Base-by-base conservation (phyloP, 2,797 vertebrate species). In the Lagocephalus sceleratus region DNA sequence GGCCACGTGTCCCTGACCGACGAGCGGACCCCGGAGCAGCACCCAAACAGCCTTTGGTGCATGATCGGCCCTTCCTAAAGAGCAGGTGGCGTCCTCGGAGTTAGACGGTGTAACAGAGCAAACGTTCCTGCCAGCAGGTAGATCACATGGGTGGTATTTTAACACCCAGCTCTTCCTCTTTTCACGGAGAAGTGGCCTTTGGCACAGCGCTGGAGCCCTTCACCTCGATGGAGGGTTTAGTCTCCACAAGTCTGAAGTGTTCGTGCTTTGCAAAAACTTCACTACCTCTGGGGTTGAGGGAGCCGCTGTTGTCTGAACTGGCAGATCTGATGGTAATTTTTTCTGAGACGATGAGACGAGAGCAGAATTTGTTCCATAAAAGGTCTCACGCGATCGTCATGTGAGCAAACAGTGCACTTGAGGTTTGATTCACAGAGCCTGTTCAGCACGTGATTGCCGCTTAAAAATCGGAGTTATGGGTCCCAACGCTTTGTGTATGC, bases 401-500 rank as follows among this genome's bases (percentile, higher is more conserved):
- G 50, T 57, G 47, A 50, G 52, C 57, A 44, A 74, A 32, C 5
- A 7, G 26, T 54, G 46, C 50, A 35, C 69, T 54, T 62, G 48
- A 71, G 64, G 35, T 48, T 72, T 71, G 69, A 39, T 56, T 22
- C 54, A 63, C 12, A 20, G 44, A 40, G 49, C 59, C 66, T 65
- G 75, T 60, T 42, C 56, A 19, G 47, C 64, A 52, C 46, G 53
- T 19, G 1, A 57, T 48, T 47, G 12, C 32, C 51, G 14, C 47
- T 45, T 67, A 61, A 45, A 29, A 57, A 61, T 63, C 63, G 55
- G 51, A 29, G 3, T 2, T 55, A 45, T 39, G 44, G 26, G 26
- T 32, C 54, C 26, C 35, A 32, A 40, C 32, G 47, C 21, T 20
- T 22, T 48, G 21, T 57, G 16, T 54, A 25, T 52, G 35, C 44